Percentiles rank a stretch among this genome's conserved stretches.
Evolutionary conservation across 2,797 vertebrate genomes (phyloP).

Genomic region (Leptoclinus maculatus): DNA sequence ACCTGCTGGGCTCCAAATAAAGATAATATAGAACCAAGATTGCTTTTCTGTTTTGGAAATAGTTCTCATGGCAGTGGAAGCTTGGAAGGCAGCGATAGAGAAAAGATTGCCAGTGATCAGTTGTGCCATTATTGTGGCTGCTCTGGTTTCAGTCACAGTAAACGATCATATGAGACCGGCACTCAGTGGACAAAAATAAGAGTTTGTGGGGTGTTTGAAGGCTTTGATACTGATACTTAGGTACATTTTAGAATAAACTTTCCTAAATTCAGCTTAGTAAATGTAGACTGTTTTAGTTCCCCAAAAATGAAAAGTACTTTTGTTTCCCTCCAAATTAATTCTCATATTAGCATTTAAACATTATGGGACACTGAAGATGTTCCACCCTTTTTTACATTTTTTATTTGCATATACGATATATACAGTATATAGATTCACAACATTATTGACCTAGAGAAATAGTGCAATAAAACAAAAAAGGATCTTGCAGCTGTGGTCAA

Average conservation of each 20-base stretch:
- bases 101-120: slow-evolving; percentile 61
- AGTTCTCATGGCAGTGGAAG: slow-evolving; percentile 37
- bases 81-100: slow-evolving; percentile 53
- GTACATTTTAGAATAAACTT: too few relatives aligned
- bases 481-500: slow-evolving; percentile 6
- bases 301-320: too few relatives aligned
- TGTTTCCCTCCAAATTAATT: too few relatives aligned
- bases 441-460: background rate
- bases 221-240: too few relatives aligned
- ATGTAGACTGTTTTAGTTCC: too few relatives aligned
- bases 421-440: background rate
- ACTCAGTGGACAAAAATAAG: slow-evolving; percentile 41
- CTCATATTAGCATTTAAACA: too few relatives aligned
- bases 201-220: too few relatives aligned
- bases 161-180: slow-evolving; percentile 55
- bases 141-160: slow-evolving; percentile 71
- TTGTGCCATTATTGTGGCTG: slow-evolving; percentile 65
- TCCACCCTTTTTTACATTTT: background rate
- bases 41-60: slow-evolving; percentile 32
- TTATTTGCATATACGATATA: background rate
- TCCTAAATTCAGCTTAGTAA: too few relatives aligned
- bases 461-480: background rate
- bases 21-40: slow-evolving; percentile 6
- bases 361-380: slow-evolving; percentile 26
- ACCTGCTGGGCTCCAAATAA: background rate